These are phyloP conservation scores for Theonella swinhoei DNA, from an alignment of 37 sponge, comb jelly and placozoan genomes.

Conservation along the genomic window DNA sequence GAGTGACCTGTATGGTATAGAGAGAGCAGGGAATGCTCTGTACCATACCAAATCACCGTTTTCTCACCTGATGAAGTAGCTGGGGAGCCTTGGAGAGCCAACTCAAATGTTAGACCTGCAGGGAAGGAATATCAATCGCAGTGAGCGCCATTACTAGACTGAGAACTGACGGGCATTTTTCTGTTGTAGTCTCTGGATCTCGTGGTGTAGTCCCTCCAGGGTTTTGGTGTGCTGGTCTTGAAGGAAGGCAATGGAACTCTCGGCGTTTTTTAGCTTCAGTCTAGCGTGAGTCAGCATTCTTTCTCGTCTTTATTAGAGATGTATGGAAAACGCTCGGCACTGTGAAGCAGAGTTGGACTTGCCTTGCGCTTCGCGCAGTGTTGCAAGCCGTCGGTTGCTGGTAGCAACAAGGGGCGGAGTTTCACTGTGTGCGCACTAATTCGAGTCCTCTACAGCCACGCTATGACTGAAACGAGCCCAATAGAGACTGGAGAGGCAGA, in stretches of 20 bases:
- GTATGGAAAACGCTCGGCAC: too few species aligned
- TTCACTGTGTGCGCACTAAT: too few species aligned
- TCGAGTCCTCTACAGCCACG: too few species aligned
- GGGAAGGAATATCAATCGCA: background rate
- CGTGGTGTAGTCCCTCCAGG: slow-evolving; percentile 84
- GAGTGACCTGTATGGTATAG: background rate
- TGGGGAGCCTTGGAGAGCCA: slow-evolving; percentile 51
- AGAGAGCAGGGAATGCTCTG: background rate
- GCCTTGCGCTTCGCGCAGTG: too few species aligned
- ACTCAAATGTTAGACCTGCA: slow-evolving; percentile 70
- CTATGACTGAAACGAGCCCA: too few species aligned
- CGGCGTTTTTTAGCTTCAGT: slow-evolving; percentile 67
- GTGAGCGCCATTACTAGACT: background rate
- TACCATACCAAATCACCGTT: background rate
- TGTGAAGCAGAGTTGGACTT: too few species aligned
- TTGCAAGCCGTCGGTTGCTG: too few species aligned
- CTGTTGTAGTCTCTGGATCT: slow-evolving; percentile 87
- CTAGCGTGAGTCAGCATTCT: slow-evolving; percentile 52
- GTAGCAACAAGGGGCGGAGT: too few species aligned
- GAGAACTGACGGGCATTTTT: slow-evolving; percentile 91
- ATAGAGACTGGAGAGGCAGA: too few species aligned
- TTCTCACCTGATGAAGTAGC: background rate
- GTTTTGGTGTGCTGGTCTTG: slow-evolving; percentile 90
- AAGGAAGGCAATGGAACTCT: slow-evolving; percentile 86
- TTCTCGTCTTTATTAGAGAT: too few species aligned